Evolutionary conservation across 2,888 invertebrate genomes (phyloP).

Genomic region (Thera obeliscata): DNA sequence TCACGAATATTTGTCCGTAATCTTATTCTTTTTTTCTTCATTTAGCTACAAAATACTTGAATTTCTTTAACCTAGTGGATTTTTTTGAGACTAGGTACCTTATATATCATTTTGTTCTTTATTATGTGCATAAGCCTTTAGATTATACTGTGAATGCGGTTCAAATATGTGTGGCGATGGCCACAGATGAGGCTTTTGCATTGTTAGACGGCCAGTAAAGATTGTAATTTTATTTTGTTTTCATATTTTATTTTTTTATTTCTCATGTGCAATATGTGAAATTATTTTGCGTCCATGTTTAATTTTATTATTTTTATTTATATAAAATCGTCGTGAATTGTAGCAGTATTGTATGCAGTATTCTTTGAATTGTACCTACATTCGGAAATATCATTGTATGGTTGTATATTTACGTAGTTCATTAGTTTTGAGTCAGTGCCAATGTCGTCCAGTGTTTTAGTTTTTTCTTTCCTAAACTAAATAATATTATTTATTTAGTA

Average conservation of each 20-base stretch:
- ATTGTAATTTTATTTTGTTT: constrained; percentile 37
- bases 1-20: too few species aligned
- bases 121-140: too few species aligned
- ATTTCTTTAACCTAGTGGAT: too few species aligned
- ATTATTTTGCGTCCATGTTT: constrained; percentile 81
- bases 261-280: constrained; percentile 78
- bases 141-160: not conserved
- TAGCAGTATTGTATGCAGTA: constrained; percentile 77
- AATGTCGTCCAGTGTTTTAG: constrained; percentile 62
- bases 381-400: constrained; percentile 48
- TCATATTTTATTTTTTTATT: constrained; percentile 50
- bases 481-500: constrained; percentile 26
- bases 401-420: constrained; percentile 37
- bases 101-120: too few species aligned
- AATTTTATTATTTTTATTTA: constrained; percentile 55
- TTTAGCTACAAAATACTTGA: too few species aligned
- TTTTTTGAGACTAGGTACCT: too few species aligned
- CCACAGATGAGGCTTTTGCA: not conserved
- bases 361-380: constrained; percentile 57
- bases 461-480: constrained; percentile 31
- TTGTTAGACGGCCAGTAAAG: constrained; percentile 51
- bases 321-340: constrained; percentile 64
- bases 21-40: too few species aligned
- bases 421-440: constrained; percentile 64
- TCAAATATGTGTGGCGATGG: not conserved